phyloP scores from a whole-genome alignment of 2,113 vertebrate species.

The Lipotes vexillifer region DNA sequence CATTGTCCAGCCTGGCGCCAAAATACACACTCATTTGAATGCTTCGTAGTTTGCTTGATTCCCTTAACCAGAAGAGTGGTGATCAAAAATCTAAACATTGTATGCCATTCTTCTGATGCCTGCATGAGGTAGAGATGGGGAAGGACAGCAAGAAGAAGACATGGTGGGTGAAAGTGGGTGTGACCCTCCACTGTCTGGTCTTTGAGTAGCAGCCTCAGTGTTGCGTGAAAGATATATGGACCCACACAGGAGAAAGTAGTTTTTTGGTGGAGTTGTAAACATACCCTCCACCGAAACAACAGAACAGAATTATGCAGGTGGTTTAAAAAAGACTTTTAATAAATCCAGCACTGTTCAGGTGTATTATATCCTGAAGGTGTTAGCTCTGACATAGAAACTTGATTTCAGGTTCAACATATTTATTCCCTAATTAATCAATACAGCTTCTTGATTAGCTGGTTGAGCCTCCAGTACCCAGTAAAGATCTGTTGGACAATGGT shows the following conservation, averaged over 20 bases:
- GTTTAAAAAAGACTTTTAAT: background rate
- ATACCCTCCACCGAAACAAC: background rate
- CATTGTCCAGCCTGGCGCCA: background rate
- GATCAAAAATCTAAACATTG: background rate
- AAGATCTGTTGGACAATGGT: background rate
- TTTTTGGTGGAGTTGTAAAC: background rate
- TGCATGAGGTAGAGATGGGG: accelerated
- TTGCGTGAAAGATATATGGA: background rate
- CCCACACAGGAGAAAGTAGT: background rate
- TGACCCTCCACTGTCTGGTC: background rate
- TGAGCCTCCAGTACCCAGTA: background rate
- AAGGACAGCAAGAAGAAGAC: background rate
- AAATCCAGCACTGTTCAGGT: background rate
- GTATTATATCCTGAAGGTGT: background rate
- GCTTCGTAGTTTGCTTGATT: background rate
- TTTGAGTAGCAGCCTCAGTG: background rate
- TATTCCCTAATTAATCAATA: background rate
- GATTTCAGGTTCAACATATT: background rate
- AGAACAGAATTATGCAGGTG: background rate
- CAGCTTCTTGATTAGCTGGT: background rate
- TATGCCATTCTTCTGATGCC: background rate
- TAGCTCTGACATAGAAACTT: background rate
- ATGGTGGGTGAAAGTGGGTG: too few species aligned
- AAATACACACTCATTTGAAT: background rate
- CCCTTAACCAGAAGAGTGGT: background rate